Conservation (phyloP, 2,888 invertebrate species). For the Nomada fabriciana region DNA sequence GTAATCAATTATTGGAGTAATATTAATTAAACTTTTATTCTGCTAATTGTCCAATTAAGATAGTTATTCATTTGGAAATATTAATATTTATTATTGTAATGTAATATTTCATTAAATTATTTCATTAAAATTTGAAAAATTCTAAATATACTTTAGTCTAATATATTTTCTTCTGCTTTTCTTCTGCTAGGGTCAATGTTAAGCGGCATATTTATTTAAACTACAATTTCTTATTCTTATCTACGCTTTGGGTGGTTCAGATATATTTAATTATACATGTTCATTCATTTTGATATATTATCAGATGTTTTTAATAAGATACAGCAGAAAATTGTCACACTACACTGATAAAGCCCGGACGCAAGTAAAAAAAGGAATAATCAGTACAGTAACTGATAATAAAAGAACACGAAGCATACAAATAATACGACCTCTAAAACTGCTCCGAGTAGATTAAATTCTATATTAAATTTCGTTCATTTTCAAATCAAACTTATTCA, state of each 20-base stretch:
- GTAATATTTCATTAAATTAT: too few species aligned
- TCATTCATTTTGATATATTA: background rate
- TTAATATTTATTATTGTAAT: too few species aligned
- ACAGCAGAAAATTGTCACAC: background rate
- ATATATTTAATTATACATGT: background rate
- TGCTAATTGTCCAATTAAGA: background rate
- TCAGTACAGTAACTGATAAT: slow-evolving; percentile 12
- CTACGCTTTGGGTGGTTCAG: background rate
- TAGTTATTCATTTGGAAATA: too few species aligned
- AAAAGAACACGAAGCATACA: too few species aligned
- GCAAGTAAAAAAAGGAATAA: background rate
- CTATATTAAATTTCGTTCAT: too few species aligned
- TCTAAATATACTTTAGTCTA: too few species aligned
- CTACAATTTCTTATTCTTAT: background rate
- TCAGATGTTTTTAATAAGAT: background rate
- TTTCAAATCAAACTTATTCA: too few species aligned
- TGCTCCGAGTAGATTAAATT: too few species aligned
- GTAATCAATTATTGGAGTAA: too few species aligned
- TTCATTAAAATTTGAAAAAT: background rate
- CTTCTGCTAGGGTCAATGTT: background rate
- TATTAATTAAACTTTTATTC: background rate
- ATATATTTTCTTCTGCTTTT: background rate
- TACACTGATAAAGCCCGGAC: background rate
- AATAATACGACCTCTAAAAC: too few species aligned
- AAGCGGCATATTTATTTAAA: background rate